Evolutionary conservation across 2,113 vertebrate species (phyloP).

Genomic region (Arenaria interpres): DNA sequence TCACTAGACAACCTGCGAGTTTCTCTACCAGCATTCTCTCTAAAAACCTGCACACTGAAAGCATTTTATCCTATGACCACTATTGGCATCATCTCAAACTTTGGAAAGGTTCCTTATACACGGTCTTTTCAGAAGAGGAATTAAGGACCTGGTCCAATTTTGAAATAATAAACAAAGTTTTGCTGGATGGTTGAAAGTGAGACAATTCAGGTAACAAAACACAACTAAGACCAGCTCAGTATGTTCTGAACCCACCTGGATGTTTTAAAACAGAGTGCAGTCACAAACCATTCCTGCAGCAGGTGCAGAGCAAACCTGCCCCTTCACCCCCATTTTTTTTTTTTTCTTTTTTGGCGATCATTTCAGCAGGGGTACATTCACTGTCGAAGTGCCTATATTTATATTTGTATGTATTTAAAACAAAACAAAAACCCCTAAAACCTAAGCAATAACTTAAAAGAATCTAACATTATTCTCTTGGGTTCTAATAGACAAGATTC

Average conservation of each 20-base stretch:
- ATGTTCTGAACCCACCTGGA: background rate
- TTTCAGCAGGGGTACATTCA: background rate
- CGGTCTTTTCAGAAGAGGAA: background rate
- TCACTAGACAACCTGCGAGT: background rate
- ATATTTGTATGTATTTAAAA: background rate
- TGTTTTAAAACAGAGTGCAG: background rate
- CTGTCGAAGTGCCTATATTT: background rate
- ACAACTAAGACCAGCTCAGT: background rate
- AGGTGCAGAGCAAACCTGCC: background rate
- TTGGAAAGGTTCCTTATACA: background rate
- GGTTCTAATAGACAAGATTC: background rate
- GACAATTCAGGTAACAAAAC: background rate
- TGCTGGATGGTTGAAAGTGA: background rate
- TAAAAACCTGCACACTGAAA: background rate
- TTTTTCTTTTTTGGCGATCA: background rate
- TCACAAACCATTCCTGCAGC: background rate
- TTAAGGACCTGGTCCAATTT: background rate
- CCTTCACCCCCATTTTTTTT: rapidly evolving
- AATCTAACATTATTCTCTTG: background rate
- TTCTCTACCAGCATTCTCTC: background rate
- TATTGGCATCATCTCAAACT: background rate
- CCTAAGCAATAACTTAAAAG: background rate
- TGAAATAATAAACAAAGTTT: background rate
- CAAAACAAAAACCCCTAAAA: background rate
- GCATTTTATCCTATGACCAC: background rate